Evolutionary conservation across 1,140 invertebrate species (phyloP).

Genomic region (Eumeta japonica): DNA sequence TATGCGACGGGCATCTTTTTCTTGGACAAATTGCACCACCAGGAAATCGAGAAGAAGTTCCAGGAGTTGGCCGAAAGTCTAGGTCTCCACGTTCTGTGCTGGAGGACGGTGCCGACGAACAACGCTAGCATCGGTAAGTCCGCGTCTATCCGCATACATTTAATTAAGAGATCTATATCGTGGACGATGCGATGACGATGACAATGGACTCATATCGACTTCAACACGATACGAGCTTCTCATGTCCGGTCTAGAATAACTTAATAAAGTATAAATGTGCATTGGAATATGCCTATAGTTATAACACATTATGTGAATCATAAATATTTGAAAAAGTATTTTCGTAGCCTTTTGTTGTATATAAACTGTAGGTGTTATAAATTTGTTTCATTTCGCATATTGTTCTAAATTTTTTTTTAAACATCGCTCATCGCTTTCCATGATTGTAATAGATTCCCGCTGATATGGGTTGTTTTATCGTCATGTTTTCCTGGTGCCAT

Average conservation of each 20-base stretch:
- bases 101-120: constrained; percentile 90
- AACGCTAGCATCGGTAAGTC: constrained; percentile 74
- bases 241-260: no score
- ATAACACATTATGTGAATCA: no score
- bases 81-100: constrained; percentile 79
- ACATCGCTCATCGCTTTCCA: background rate
- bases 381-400: background rate
- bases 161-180: no score
- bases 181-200: no score
- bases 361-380: background rate
- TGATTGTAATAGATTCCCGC: background rate
- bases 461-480: constrained; percentile 18
- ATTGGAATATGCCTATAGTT: background rate
- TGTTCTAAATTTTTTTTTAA: background rate
- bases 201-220: no score
- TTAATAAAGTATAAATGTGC: background rate
- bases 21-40: constrained; percentile 80
- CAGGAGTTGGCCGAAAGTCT: constrained; percentile 76
- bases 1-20: constrained; percentile 98
- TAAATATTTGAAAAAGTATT: no score
- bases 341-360: no score
- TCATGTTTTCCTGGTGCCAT: constrained; percentile 29
- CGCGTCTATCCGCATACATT: no score
- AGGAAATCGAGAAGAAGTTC: constrained; percentile 80
- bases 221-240: no score